Evolutionary conservation across 2,797 vertebrate species (phyloP).

Genomic region (Arrhamphus sclerolepis): DNA sequence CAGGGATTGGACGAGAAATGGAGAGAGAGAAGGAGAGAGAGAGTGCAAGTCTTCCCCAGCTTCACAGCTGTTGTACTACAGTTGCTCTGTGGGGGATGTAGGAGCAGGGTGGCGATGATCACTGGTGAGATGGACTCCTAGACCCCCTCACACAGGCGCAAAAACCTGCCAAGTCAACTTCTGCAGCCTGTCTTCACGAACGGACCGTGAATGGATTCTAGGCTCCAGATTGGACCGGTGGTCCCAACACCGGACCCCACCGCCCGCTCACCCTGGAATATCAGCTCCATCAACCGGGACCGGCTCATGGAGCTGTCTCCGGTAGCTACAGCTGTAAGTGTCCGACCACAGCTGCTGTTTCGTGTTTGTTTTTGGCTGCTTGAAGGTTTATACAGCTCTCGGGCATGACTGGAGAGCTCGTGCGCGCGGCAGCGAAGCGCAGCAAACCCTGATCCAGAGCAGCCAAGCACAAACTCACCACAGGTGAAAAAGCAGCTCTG

Average conservation of each 20-base stretch:
- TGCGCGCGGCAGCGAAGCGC: constrained; percentile 35
- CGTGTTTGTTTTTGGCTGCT: neutral
- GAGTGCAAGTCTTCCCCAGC: constrained; percentile 22
- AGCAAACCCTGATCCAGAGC: constrained; percentile 8
- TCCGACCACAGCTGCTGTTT: neutral
- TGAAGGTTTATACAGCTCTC: neutral
- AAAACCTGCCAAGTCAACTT: constrained; percentile 17
- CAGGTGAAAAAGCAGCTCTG: neutral
- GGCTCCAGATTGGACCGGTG: constrained; percentile 56
- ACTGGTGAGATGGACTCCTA: constrained; percentile 40
- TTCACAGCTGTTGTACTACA: constrained; percentile 46
- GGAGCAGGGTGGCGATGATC: constrained; percentile 39
- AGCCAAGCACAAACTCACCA: neutral
- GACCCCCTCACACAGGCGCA: constrained; percentile 3
- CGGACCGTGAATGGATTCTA: constrained; percentile 62
- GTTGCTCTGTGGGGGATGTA: constrained; percentile 26
- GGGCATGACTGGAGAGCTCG: constrained; percentile 7
- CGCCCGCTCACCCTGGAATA: constrained; percentile 59
- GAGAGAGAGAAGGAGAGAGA: constrained; percentile 17
- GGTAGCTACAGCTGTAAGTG: constrained; percentile 62
- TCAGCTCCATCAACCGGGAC: constrained; percentile 66
- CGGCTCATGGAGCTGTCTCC: constrained; percentile 67
- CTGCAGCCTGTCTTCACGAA: neutral
- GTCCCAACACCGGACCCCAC: constrained; percentile 58
- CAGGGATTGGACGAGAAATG: constrained; percentile 34